These are phyloP conservation scores for Netelia fuscicornis DNA, from an alignment of 2,888 invertebrate genomes.

Conservation along the genomic window DNA sequence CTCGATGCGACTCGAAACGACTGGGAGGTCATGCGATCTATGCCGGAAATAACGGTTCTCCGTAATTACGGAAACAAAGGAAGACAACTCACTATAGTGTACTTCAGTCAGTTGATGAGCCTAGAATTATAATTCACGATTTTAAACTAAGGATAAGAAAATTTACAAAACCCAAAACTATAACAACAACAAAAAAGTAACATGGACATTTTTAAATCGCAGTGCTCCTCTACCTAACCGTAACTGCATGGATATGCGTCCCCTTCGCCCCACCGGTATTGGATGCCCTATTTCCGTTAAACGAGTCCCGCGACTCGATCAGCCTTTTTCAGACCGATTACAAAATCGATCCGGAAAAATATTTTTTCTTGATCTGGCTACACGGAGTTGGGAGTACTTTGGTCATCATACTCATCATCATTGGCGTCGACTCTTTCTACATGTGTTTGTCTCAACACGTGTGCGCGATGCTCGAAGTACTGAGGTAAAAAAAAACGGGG, in stretches of 20 bases:
- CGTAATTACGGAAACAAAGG: background rate
- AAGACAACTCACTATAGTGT: background rate
- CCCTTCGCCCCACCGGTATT: no score
- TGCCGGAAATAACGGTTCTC: background rate
- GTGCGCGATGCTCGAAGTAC: constrained; percentile 19
- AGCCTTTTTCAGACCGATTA: constrained; percentile 18
- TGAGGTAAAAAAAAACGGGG: constrained; percentile 1
- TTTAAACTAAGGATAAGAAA: no score
- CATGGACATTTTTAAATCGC: no score
- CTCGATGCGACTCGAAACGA: background rate
- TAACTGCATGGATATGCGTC: no score
- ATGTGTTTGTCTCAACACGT: constrained; percentile 6
- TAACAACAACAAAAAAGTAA: no score
- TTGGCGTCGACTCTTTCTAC: constrained; percentile 20
- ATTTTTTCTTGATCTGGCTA: constrained; percentile 4
- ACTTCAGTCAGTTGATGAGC: background rate
- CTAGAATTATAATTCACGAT: background rate
- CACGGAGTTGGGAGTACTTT: background rate
- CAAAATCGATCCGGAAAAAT: constrained; percentile 26
- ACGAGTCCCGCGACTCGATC: constrained; percentile 3
- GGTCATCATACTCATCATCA: background rate
- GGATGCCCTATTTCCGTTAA: constrained; percentile 7
- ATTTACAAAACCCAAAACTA: no score
- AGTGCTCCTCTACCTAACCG: no score
- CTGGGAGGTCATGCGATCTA: background rate